Evolutionary conservation across 2,113 vertebrate species (phyloP), one percentile per base, ranked within the genome.

Genomic region (Ciconia stormi): DNA sequence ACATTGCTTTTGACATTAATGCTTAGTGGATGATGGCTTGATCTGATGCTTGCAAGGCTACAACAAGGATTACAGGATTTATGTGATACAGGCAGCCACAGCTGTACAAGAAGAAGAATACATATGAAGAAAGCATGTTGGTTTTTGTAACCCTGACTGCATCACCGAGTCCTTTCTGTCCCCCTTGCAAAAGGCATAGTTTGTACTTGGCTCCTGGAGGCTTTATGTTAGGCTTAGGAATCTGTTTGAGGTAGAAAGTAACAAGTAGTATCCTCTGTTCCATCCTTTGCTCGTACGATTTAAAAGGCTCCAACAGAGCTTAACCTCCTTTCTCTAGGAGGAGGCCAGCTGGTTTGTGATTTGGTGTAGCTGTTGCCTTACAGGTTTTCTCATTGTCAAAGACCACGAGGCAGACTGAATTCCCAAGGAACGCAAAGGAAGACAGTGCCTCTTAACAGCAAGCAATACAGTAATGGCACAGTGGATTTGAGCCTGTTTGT

Each of bases 381-480:
- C 0, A 0, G 15, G 11, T 62, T 82, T 46, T 61, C 42, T 87
- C 16, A 0, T 27, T 34, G n/a, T 26, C 40, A 9, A 77, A 77
- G 32, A n/a, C 30, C 40, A 27, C 0, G 0, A 77, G 9, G 16
- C 20, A 73, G 67, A 9, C 59, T 63, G 49, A 62, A 76, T 77
- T 88, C 66, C 47, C 22, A n/a, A 66, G n/a, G 59, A 70, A 59
- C 8, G 38, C 42, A 78, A 27, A 88, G 81, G 55, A 42, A 47
- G 44, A 6, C 16, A 44, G 27, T 22, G 19, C 22, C 27, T 70
- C 42, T 82, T 11, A 34, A 36, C 63, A 91, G 44, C 42, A 61
- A 72, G 20, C 21, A 55, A 30, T 17, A 34, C 20, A 38, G 20
- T 22, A 42, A 36, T 2, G 21, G 18, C 20, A 36, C 11, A 11